These are phyloP conservation scores for Phaethornis superciliosus DNA, from an alignment of 2,113 vertebrate species.

Conservation along the genomic window DNA sequence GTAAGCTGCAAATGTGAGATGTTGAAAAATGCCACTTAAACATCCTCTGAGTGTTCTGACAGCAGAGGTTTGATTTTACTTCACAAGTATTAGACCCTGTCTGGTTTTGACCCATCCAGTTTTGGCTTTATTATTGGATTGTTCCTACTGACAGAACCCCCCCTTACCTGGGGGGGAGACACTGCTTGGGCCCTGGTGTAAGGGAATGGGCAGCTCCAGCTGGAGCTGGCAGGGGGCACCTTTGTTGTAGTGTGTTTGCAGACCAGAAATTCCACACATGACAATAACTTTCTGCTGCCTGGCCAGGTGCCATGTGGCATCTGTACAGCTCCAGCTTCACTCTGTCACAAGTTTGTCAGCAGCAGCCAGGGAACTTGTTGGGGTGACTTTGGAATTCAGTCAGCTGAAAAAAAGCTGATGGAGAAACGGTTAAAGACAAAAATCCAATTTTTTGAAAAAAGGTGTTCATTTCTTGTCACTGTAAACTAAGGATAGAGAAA, in stretches of 20 bases:
- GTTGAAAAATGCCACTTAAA: not conserved
- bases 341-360: no score
- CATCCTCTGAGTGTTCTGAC: not conserved
- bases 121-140: not conserved
- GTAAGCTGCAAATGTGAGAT: not conserved
- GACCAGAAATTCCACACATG: no score
- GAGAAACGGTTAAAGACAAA: not conserved
- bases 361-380: not conserved
- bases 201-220: not conserved
- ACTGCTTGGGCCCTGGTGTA: not conserved
- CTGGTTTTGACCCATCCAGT: not conserved
- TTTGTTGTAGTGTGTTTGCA: not conserved
- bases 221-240: not conserved
- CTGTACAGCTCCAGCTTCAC: not conserved
- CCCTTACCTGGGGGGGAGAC: not conserved
- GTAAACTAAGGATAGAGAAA: not conserved
- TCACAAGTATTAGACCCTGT: not conserved
- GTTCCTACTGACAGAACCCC: not conserved
- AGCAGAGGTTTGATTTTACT: not conserved
- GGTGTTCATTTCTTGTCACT: not conserved
- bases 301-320: no score
- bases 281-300: not conserved
- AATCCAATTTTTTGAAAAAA: not conserved
- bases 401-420: not conserved
- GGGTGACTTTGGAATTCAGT: not conserved